phyloP scores from a whole-genome alignment of 64 coral and sea anemone genomes.

The Stichodactyla mertensii region DNA sequence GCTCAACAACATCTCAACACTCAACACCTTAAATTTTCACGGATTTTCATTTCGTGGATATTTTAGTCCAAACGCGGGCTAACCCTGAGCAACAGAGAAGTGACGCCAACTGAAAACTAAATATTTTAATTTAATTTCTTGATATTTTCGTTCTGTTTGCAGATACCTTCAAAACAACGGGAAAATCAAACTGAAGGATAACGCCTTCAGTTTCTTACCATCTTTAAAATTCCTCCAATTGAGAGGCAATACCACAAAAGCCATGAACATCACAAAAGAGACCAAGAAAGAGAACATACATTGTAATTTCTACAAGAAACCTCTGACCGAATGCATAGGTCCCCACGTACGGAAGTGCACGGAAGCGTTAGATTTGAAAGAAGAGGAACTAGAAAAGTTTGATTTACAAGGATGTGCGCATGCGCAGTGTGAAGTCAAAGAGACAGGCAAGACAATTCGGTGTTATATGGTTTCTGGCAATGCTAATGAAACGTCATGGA shows the following conservation, averaged over 20 bases:
- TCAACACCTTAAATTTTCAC: too few species aligned
- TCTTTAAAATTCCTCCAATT: constrained; percentile 41
- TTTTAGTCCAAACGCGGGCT: too few species aligned
- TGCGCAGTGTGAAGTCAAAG: constrained; percentile 65
- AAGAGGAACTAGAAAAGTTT: constrained; percentile 67
- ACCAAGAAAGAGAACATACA: constrained; percentile 57
- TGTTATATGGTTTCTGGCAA: constrained; percentile 28
- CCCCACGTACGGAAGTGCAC: constrained; percentile 42
- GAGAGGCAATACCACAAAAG: constrained; percentile 47
- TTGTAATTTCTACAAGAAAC: constrained; percentile 73
- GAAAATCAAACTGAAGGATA: constrained; percentile 43
- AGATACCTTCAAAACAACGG: constrained; percentile 75
- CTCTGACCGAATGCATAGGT: constrained; percentile 41
- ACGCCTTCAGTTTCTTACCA: constrained; percentile 35
- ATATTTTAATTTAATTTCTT: too few species aligned
- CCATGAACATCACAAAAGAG: constrained; percentile 50
- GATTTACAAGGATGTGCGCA: constrained; percentile 52
- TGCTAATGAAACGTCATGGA: constrained; percentile 57
- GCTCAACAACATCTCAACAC: too few species aligned
- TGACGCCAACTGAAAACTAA: too few species aligned
- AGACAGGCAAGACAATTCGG: constrained; percentile 27
- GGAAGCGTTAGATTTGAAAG: constrained; percentile 40
- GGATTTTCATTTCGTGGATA: too few species aligned
- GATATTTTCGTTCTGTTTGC: background rate
- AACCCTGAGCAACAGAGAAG: too few species aligned